Evolutionary conservation across 1,140 invertebrate species (phyloP), one percentile per base, ranked within the genome.

Genomic region (Pachypsylla venusta): DNA sequence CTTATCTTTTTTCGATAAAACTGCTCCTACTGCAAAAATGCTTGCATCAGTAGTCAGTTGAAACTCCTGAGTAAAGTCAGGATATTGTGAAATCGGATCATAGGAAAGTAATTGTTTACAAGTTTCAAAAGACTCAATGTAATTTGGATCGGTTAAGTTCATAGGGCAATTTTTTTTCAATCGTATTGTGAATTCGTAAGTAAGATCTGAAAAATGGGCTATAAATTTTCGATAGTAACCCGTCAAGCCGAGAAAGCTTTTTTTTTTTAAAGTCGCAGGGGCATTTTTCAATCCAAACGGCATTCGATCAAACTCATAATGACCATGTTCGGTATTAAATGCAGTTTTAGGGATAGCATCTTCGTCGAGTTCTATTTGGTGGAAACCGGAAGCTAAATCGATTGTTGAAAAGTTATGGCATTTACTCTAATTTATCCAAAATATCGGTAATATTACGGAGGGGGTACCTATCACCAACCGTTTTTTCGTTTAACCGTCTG

Each of bases 401-500:
- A 79, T 59, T 1, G 70, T 70, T 1, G 69, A 66, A 62, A 78
- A 79, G 62, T 71, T 75, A 53, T 66, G 68, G 30, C 67, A 65
- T 16, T 70, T 70, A 2, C 69, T n/a, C 69, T n/a, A 79, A 56
- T 27, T 69, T 67, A 61, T 78, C 71, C 55, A 74, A 57, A 22
- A 71, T 71, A 16, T 77, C 74, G 2, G 70, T 67, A 13, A 79
- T 77, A 13, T 71, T 62, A 12, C 77, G 77, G 5, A 81, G 53
- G 0, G 79, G 78, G 64, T 73, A 81, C 28, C 61, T 66, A 64
- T 80, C 76, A 4, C 65, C 66, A 24, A 72, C 64, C 10, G 70
- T 72, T 35, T 66, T 64, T 42, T 70, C 66, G 63, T 75, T 75
- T 40, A 74, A 48, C 60, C 70, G 70, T 53, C 69, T 42, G 57